Evolutionary conservation across 2,888 invertebrate species (phyloP), one percentile per base, ranked within the genome.

Genomic region (Disparrhopalites patrizii): DNA sequence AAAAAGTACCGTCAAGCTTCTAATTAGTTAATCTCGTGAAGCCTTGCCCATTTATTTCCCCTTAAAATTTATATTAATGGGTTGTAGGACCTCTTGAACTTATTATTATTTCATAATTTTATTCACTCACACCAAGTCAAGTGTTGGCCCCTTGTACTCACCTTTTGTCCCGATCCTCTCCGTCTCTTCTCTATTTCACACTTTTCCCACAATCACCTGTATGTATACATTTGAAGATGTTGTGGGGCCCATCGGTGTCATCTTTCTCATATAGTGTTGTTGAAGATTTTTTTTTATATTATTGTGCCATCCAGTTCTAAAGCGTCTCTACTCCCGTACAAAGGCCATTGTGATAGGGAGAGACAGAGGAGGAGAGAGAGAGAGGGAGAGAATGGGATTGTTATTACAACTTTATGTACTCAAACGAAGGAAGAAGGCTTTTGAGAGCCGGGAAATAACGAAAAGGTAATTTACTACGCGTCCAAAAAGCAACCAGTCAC

Each of bases 1-100:
- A n/a, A n/a, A 55, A 55, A 55, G 54, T 55, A 27, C 54, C 54
- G 54, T 55, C 54, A 55, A 55, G n/a, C 54, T 55, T 55, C 54
- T 55, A 55, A 55, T 55, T 55, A 55, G 54, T 55, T 55, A 31
- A 55, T 55, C 54, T 28, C n/a, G n/a, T n/a, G 18, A 33, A 55
- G 31, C 27, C 52, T 52, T 55, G 54, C 54, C 54, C 54, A 55
- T 55, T 33, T 55, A 31, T 33, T 55, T 18, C 31, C 54, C 54
- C 20, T 30, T 55, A 20, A 55, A 55, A 55, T 55, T 55, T 55
- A 31, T 55, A 55, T 55, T 55, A 55, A 55, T 55, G 54, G 31
- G 18, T 20, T 33, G 33, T 10, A 23, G 33, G 54, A 55, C 31
- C 54, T 55, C 54, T 55, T 55, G 54, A 55, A 31, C 54, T 55